Conservation (phyloP, 2,797 vertebrate species). For the Uromys caudimaculatus region DNA sequence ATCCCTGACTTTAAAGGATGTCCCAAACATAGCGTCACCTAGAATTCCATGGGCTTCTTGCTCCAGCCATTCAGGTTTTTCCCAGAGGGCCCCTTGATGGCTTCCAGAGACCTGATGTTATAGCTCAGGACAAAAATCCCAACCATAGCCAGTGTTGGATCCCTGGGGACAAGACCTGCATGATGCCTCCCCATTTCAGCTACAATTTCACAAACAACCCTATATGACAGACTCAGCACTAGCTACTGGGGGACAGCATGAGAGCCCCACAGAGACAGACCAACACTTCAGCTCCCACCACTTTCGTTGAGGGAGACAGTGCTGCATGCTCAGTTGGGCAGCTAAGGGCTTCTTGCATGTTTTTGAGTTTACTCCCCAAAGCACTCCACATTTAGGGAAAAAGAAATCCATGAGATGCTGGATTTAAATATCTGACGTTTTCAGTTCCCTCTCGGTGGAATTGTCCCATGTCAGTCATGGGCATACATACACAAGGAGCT, state of each 20-base stretch:
- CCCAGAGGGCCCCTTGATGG: constrained; percentile 92
- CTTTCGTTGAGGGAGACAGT: not conserved
- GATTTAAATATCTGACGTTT: not conserved
- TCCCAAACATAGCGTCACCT: constrained; percentile 95
- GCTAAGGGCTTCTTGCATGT: not conserved
- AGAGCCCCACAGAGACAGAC: fast-evolving
- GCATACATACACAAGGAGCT: not conserved
- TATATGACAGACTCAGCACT: too few species aligned
- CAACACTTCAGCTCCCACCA: not conserved
- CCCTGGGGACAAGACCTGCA: not conserved
- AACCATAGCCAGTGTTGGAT: constrained; percentile 64
- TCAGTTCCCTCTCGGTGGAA: not conserved
- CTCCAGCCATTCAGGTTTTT: constrained; percentile 93
- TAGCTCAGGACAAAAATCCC: constrained; percentile 79
- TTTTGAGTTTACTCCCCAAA: not conserved
- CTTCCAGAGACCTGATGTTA: constrained; percentile 90
- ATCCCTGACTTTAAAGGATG: constrained; percentile 95
- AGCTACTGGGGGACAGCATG: not conserved
- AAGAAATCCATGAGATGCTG: not conserved
- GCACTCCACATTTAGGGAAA: not conserved
- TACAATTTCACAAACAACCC: not conserved
- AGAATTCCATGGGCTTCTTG: constrained; percentile 94
- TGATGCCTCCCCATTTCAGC: not conserved
- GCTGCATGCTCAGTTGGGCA: not conserved
- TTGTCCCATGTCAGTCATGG: not conserved